Percentiles rank a stretch among this genome's conserved stretches.
These are phyloP conservation scores for Ptychoptera contaminata DNA, from an alignment of 2,888 invertebrate species.

Conservation along the genomic window DNA sequence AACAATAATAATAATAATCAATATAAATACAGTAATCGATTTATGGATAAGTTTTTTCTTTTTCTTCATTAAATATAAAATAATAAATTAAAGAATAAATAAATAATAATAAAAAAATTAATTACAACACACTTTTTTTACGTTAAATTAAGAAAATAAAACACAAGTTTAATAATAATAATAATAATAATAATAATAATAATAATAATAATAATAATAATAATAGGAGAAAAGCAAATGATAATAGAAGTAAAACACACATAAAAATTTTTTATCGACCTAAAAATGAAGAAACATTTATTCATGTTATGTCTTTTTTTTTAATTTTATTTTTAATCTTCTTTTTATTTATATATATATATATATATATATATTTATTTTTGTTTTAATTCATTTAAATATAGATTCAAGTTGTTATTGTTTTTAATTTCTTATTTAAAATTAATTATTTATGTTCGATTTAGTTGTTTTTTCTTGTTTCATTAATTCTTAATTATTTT, in stretches of 20 bases:
- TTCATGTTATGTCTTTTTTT: conserved; percentile 52
- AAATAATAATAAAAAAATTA: conserved; percentile 1
- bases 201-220: too few species aligned
- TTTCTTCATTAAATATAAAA: conserved; percentile 1
- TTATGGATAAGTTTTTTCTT: too few species aligned
- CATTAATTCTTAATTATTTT: neutral
- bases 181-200: too few species aligned
- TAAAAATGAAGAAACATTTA: conserved; percentile 60
- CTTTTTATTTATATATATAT: conserved; percentile 15
- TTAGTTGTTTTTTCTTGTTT: neutral
- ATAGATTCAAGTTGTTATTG: conserved; percentile 1
- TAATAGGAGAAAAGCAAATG: too few species aligned
- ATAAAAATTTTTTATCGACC: conserved; percentile 37
- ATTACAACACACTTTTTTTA: neutral
- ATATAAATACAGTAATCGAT: too few species aligned
- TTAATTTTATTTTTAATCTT: conserved; percentile 31
- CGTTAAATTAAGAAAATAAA: neutral
- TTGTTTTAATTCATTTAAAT: conserved; percentile 17
- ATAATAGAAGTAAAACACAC: neutral
- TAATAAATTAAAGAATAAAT: too few species aligned
- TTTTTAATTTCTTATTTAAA: neutral
- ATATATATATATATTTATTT: too few species aligned
- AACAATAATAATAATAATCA: too few species aligned
- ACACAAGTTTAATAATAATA: too few species aligned
- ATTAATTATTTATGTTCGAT: neutral